These are phyloP conservation scores for Parapsyche elsis DNA, from an alignment of 1,140 invertebrate species.

Conservation along the genomic window DNA sequence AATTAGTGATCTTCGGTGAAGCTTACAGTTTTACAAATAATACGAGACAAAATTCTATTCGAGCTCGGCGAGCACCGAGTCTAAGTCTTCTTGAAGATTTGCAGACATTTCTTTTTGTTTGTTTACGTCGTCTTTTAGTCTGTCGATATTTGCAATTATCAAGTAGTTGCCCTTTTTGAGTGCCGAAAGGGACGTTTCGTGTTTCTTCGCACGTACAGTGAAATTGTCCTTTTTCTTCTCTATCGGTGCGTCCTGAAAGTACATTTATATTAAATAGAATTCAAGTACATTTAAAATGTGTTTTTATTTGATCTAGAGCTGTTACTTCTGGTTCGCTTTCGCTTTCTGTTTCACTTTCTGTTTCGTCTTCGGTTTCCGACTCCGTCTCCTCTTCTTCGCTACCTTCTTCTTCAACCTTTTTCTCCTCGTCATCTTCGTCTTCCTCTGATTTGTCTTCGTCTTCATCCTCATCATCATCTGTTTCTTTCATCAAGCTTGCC, in stretches of 20 bases:
- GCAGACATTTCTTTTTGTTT: constrained; percentile 83
- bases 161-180: constrained; percentile 88
- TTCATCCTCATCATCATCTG: constrained; percentile 78
- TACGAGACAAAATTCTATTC: constrained; percentile 57
- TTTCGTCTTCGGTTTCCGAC: constrained; percentile 69
- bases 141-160: constrained; percentile 85
- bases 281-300: constrained; percentile 8
- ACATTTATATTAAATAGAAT: background rate
- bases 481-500: constrained; percentile 84
- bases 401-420: constrained; percentile 73
- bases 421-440: constrained; percentile 68
- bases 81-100: constrained; percentile 82
- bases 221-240: constrained; percentile 76
- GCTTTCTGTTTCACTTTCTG: constrained; percentile 73
- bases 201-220: constrained; percentile 72
- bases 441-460: constrained; percentile 76
- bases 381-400: constrained; percentile 73
- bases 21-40: too few species aligned
- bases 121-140: constrained; percentile 84
- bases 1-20: too few species aligned
- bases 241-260: constrained; percentile 70
- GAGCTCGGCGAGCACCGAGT: constrained; percentile 81
- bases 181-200: constrained; percentile 80
- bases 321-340: constrained; percentile 72
- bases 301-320: constrained; percentile 29